Evolutionary conservation across 2,113 vertebrate species (phyloP).

Genomic region (Vombatus ursinus): DNA sequence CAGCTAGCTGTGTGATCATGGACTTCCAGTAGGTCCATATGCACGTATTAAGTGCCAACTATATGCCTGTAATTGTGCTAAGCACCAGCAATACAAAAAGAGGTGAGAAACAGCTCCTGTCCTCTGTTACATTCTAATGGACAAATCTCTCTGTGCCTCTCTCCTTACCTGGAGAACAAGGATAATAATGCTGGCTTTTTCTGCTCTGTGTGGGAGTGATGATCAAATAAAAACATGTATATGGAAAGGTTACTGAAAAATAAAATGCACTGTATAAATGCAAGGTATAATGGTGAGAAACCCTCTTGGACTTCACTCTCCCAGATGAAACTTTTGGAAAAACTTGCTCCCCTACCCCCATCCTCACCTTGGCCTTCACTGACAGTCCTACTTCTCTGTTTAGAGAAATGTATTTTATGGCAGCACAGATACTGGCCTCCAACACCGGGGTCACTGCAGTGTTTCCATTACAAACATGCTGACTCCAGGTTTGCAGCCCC

Average conservation of each 20-base stretch:
- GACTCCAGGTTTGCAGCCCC: conserved; percentile 64
- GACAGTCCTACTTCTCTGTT: conserved; percentile 29
- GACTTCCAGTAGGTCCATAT: not conserved
- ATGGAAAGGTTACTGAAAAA: conserved; percentile 9
- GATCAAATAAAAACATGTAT: not conserved
- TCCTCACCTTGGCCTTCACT: not conserved
- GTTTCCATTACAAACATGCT: conserved; percentile 79
- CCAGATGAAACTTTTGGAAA: conserved; percentile 1
- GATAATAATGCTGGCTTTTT: not conserved
- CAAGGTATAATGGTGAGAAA: conserved; percentile 22
- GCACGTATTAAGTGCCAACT: not conserved
- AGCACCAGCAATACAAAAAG: not conserved
- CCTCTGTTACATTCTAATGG: not conserved
- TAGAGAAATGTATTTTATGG: conserved; percentile 62
- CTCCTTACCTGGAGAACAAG: not conserved
- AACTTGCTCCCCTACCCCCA: not conserved
- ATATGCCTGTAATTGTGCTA: not conserved
- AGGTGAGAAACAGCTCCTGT: not conserved
- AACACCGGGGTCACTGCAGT: conserved; percentile 68
- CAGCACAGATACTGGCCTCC: conserved; percentile 54
- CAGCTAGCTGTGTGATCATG: not conserved
- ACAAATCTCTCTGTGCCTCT: not conserved
- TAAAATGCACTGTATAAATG: not conserved
- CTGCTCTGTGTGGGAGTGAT: not conserved
- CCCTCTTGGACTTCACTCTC: not conserved